These are phyloP conservation scores for Podarcis raffonei DNA, from an alignment of 2,113 vertebrate species.

Conservation along the genomic window DNA sequence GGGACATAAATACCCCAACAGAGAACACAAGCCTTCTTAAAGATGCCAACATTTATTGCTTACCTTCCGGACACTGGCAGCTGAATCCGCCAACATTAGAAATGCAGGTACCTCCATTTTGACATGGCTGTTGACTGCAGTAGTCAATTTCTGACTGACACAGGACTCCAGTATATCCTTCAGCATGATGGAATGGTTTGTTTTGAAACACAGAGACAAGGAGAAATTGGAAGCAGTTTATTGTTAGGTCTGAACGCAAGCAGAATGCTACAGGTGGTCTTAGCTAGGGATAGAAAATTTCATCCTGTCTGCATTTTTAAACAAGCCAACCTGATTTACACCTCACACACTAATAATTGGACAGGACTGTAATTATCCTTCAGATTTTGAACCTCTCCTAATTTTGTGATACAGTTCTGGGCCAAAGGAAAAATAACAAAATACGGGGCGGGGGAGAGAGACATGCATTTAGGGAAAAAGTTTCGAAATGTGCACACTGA, in stretches of 20 bases:
- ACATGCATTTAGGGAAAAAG: too few species aligned
- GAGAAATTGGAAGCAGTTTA: neutral
- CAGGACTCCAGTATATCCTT: constrained; percentile 86
- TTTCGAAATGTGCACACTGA: too few species aligned
- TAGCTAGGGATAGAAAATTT: too few species aligned
- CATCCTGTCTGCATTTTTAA: too few species aligned
- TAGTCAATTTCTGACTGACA: constrained; percentile 92
- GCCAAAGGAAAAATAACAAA: too few species aligned
- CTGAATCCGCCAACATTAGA: constrained; percentile 84
- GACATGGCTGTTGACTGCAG: constrained; percentile 88
- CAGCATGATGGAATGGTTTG: constrained; percentile 5
- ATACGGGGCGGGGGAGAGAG: too few species aligned
- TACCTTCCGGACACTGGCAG: constrained; percentile 93
- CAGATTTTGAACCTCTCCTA: too few species aligned
- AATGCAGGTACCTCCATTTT: constrained; percentile 89
- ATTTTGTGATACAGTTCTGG: too few species aligned
- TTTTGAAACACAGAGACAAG: neutral
- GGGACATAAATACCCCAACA: neutral
- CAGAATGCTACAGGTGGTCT: neutral
- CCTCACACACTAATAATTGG: too few species aligned
- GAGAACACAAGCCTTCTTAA: neutral
- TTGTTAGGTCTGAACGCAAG: too few species aligned
- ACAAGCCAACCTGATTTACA: neutral
- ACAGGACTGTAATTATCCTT: too few species aligned
- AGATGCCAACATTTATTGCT: neutral